Percentiles rank a stretch among this genome's conserved stretches.
These are phyloP conservation scores for Sphaerophoria taeniata DNA, from an alignment of 2,888 invertebrate genomes.

Conservation along the genomic window DNA sequence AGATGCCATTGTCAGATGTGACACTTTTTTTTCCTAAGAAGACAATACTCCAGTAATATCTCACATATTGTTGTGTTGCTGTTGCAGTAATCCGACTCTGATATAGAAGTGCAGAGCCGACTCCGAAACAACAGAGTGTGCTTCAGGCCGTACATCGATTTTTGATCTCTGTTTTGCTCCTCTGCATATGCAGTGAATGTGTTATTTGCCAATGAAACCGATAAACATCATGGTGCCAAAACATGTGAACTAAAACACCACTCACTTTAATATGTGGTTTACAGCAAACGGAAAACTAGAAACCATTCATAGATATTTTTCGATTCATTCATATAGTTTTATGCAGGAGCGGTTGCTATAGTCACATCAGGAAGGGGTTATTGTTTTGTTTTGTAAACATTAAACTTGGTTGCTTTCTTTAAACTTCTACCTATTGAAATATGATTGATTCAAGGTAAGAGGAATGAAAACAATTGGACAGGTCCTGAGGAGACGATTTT, in stretches of 20 bases:
- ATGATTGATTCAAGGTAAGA: no score
- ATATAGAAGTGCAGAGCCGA: conserved; percentile 47
- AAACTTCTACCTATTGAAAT: no score
- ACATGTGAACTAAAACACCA: conserved; percentile 23
- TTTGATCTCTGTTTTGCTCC: conserved; percentile 15
- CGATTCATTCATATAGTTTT: conserved; percentile 65
- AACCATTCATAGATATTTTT: conserved; percentile 71
- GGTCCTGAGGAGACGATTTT: no score
- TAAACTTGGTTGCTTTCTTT: conserved; percentile 6
- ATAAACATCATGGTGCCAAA: conserved; percentile 70
- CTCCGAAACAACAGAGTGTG: neutral
- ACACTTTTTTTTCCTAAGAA: conserved; percentile 59
- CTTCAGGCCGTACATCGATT: neutral
- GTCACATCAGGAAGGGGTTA: neutral
- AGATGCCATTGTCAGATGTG: conserved; percentile 73
- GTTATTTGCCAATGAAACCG: conserved; percentile 72
- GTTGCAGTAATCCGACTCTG: conserved; percentile 58
- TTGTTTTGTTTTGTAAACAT: conserved; percentile 13
- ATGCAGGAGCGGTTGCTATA: no score
- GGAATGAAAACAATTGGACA: no score
- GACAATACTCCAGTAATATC: conserved; percentile 47
- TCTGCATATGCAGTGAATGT: conserved; percentile 54
- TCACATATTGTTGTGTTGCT: conserved; percentile 14
- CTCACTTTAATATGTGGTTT: conserved; percentile 42
- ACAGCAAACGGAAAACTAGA: conserved; percentile 26